A percentile compares a stretch with the other conserved stretches of the same genome.
phyloP scores from a whole-genome alignment of 2,797 vertebrate genomes.

The Podarcis siculus region DNA sequence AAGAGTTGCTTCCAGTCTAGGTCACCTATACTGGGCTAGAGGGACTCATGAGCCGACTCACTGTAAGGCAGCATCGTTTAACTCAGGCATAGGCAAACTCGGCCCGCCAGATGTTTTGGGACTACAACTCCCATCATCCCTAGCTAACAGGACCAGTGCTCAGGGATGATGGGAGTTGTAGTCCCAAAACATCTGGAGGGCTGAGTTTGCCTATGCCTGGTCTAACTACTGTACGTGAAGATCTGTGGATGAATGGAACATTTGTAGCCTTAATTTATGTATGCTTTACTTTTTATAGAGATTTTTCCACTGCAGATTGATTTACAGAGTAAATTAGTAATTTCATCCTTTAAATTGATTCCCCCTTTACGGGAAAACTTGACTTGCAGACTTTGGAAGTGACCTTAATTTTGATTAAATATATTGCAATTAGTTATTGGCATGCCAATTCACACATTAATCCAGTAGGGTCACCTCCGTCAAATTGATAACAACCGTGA shows the following conservation, averaged over 20 bases:
- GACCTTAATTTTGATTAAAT: constrained; percentile 14
- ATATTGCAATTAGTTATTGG: constrained; percentile 23
- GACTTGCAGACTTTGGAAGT: constrained; percentile 15
- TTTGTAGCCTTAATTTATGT: not conserved
- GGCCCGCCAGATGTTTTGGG: too few species aligned
- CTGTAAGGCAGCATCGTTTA: not conserved
- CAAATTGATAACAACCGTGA: constrained; percentile 25
- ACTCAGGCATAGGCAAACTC: too few species aligned
- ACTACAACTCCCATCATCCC: too few species aligned
- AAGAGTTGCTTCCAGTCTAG: too few species aligned
- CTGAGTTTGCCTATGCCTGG: too few species aligned
- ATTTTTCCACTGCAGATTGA: not conserved
- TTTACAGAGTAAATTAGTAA: not conserved
- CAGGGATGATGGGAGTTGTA: too few species aligned
- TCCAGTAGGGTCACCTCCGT: not conserved
- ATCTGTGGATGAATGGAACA: not conserved
- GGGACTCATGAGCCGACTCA: too few species aligned
- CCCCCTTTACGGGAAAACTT: constrained; percentile 1
- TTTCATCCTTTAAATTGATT: not conserved
- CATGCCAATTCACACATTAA: constrained; percentile 32
- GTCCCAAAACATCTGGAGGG: too few species aligned
- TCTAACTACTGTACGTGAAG: not conserved
- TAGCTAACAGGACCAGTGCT: too few species aligned
- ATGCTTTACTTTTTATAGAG: not conserved
- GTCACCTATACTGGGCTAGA: not conserved